Percentiles rank a stretch among this genome's conserved stretches.
Evolutionary conservation across 2,797 vertebrate species (phyloP).

Genomic region (Pseudochirops corinnae): DNA sequence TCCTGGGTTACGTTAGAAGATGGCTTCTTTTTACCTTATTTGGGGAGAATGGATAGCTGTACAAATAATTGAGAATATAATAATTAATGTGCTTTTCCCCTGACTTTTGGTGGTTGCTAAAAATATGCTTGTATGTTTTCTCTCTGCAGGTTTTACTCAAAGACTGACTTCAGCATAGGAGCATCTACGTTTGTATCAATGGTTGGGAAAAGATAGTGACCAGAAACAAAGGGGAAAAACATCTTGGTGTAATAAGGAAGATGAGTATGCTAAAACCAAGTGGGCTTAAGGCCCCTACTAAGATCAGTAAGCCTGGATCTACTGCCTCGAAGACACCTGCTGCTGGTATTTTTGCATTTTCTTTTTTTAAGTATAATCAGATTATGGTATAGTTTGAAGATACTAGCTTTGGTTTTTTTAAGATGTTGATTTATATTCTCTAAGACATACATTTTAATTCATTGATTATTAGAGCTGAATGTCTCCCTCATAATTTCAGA

Average conservation of each 20-base stretch:
- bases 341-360: conserved; percentile 75
- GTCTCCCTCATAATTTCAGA: conserved; percentile 1
- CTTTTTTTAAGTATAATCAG: background rate
- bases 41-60: background rate
- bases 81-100: background rate
- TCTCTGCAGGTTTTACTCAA: conserved; percentile 77
- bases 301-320: conserved; percentile 91
- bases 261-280: conserved; percentile 93
- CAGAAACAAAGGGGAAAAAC: conserved; percentile 79
- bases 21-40: background rate
- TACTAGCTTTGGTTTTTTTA: background rate
- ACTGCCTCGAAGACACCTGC: conserved; percentile 87
- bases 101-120: conserved; percentile 44
- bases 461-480: background rate
- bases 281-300: conserved; percentile 95
- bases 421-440: background rate
- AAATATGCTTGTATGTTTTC: conserved; percentile 45
- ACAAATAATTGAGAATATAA: background rate
- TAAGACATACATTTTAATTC: background rate
- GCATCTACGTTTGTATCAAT: conserved; percentile 85
- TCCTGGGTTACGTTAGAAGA: background rate
- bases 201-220: conserved; percentile 87
- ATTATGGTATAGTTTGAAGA: background rate
- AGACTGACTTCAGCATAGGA: conserved; percentile 62
- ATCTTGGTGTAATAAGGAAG: conserved; percentile 79